phyloP scores from a whole-genome alignment of 2,888 invertebrate genomes.

The Sphaerophoria rueppellii region DNA sequence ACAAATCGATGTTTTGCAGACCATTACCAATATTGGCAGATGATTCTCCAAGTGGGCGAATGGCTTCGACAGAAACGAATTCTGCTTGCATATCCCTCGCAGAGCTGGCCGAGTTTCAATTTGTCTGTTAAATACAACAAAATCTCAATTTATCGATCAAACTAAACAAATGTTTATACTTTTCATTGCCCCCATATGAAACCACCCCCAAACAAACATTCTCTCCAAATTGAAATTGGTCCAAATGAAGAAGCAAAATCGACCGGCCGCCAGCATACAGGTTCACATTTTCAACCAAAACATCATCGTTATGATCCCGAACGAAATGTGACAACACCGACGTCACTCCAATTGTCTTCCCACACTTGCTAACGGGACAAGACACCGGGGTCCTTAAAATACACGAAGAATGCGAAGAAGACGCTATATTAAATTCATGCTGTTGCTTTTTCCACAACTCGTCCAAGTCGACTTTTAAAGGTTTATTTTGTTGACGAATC shows the following conservation, averaged over 20 bases:
- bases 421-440: slow-evolving; percentile 38
- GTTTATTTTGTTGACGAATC: slow-evolving; percentile 30
- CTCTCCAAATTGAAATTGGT: slow-evolving; percentile 74
- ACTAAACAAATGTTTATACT: slow-evolving; percentile 29
- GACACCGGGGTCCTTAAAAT: slow-evolving; percentile 76
- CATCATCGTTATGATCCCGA: slow-evolving; percentile 76
- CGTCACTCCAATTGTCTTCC: slow-evolving; percentile 75
- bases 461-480: slow-evolving; percentile 38
- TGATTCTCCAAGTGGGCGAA: slow-evolving; percentile 75
- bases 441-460: slow-evolving; percentile 66
- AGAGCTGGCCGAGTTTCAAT: slow-evolving; percentile 73
- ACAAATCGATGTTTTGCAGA: slow-evolving; percentile 75
- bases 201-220: slow-evolving; percentile 77
- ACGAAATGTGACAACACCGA: slow-evolving; percentile 77
- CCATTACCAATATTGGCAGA: slow-evolving; percentile 77
- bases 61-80: slow-evolving; percentile 76
- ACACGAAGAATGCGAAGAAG: slow-evolving; percentile 69
- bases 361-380: slow-evolving; percentile 76
- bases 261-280: slow-evolving; percentile 74
- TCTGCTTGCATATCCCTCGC: slow-evolving; percentile 76
- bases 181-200: slow-evolving; percentile 76
- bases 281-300: slow-evolving; percentile 75
- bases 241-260: slow-evolving; percentile 75
- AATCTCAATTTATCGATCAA: not conserved
- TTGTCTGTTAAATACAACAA: slow-evolving; percentile 5